Conservation (phyloP, 2,113 vertebrate genomes). For the Bufo gargarizans region DNA sequence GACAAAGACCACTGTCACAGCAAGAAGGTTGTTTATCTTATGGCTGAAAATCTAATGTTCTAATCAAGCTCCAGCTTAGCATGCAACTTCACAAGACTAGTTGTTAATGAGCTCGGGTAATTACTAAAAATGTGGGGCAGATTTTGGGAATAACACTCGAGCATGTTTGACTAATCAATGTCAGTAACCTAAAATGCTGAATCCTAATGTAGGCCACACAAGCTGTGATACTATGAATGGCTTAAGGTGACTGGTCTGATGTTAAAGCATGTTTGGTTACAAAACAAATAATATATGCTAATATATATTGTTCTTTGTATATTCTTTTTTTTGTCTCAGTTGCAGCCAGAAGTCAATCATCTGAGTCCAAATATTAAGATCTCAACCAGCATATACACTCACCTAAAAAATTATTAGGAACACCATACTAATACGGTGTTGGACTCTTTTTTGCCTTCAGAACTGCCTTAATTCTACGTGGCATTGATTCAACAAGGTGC, state of each 20-base stretch:
- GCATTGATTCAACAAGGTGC: too few relatives aligned
- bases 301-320: neutral
- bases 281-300: neutral
- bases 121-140: conserved; percentile 18
- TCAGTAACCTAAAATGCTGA: conserved; percentile 10
- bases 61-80: conserved; percentile 29
- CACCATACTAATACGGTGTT: too few relatives aligned
- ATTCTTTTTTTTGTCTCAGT: too few relatives aligned
- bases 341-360: too few relatives aligned
- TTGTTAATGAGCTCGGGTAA: conserved; percentile 11
- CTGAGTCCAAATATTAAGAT: neutral
- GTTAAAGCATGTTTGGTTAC: neutral
- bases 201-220: conserved; percentile 6
- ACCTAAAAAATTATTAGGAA: too few relatives aligned
- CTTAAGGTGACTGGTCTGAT: neutral
- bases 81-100: neutral
- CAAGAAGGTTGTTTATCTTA: conserved; percentile 31
- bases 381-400: neutral
- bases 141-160: neutral
- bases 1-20: conserved; percentile 44
- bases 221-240: neutral
- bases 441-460: too few relatives aligned
- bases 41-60: conserved; percentile 39
- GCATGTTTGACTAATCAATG: conserved; percentile 28
- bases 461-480: too few relatives aligned